Evolutionary conservation across 2,888 invertebrate species (phyloP).

Genomic region (Watsonalla cultraria): DNA sequence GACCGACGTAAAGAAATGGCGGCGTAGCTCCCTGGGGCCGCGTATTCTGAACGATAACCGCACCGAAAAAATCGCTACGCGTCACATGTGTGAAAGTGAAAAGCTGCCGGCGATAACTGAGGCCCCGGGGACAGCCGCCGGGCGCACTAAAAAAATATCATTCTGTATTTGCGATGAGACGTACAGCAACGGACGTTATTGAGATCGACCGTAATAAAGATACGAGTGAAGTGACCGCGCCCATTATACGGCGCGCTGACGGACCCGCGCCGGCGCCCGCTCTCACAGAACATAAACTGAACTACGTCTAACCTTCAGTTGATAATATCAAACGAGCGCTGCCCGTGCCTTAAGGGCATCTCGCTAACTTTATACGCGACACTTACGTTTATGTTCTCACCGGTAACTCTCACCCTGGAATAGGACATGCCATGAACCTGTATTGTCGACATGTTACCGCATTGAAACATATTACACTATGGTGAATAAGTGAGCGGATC

Average conservation of each 20-base stretch:
- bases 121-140: slow-evolving; percentile 6
- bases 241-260: slow-evolving; percentile 9
- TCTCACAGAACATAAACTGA: slow-evolving; percentile 32
- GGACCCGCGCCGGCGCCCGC: slow-evolving; percentile 12
- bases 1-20: slow-evolving; percentile 7
- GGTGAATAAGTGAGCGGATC: not conserved
- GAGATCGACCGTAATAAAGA: slow-evolving; percentile 40
- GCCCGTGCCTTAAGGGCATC: slow-evolving; percentile 25
- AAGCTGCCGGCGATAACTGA: slow-evolving; percentile 6
- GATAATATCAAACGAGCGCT: slow-evolving; percentile 42
- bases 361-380: slow-evolving; percentile 29
- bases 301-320: slow-evolving; percentile 31
- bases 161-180: slow-evolving; percentile 26
- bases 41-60: not conserved
- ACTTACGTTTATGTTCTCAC: slow-evolving; percentile 31
- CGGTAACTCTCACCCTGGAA: no score
- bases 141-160: slow-evolving; percentile 22
- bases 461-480: no score
- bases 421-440: no score
- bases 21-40: not conserved
- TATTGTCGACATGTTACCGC: no score
- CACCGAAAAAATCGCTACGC: slow-evolving; percentile 4
- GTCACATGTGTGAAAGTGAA: slow-evolving; percentile 6
- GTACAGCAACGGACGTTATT: slow-evolving; percentile 30
- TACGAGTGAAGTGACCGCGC: slow-evolving; percentile 29